Percentiles rank a stretch among this genome's conserved stretches.
phyloP scores from a whole-genome alignment of 2,888 invertebrate species.

The Neocrepidodera transversa region DNA sequence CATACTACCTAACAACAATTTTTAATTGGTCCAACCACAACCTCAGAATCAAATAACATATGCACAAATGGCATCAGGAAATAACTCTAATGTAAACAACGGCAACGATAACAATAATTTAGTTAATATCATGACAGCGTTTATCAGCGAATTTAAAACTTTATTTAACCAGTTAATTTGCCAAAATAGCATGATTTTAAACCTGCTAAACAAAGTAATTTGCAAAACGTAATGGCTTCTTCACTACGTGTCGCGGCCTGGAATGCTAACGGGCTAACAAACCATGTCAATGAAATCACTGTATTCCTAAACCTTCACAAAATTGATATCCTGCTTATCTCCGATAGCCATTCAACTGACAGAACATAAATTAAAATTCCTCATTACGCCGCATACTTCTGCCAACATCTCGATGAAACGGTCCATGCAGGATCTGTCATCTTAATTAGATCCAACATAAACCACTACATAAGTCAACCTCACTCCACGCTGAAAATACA shows the following conservation, averaged over 20 bases:
- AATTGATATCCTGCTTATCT: conserved; percentile 3
- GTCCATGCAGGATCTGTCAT: too few relatives aligned
- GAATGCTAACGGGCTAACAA: conserved; percentile 1
- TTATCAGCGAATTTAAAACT: background rate
- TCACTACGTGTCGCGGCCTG: background rate
- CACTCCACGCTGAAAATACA: background rate
- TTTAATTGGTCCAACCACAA: background rate
- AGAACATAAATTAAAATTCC: conserved; percentile 2
- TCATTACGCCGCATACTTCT: background rate
- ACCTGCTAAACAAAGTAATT: conserved; percentile 4
- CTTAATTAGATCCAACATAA: too few relatives aligned
- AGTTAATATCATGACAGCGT: too few relatives aligned
- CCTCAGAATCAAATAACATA: conserved; percentile 5
- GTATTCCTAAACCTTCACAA: conserved; percentile 1
- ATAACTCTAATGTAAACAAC: background rate
- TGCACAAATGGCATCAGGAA: background rate
- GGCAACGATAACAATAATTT: background rate
- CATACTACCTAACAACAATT: background rate
- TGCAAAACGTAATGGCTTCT: conserved; percentile 7
- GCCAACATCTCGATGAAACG: background rate
- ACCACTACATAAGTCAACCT: too few relatives aligned
- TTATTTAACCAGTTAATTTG: conserved; percentile 1
- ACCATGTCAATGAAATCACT: conserved; percentile 4
- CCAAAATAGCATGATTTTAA: background rate
- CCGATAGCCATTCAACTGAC: conserved; percentile 4